Evolutionary conservation across 1,140 invertebrate species (phyloP), one percentile per base, ranked within the genome.

Genomic region (Drosophila arawakana): DNA sequence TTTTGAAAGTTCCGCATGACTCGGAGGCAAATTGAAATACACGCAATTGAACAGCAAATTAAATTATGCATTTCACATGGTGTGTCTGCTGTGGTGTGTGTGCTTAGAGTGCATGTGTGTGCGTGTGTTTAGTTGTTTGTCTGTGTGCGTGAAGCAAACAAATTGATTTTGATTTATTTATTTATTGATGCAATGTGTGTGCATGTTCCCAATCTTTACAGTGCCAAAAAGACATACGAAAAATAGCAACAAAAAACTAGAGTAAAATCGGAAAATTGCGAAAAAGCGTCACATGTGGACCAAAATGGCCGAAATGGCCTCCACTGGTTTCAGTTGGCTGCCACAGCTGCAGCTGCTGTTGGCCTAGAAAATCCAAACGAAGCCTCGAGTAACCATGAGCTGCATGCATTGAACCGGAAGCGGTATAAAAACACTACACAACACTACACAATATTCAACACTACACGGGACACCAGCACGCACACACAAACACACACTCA

Each of bases 141-240:
- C 41, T 62, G 72, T 62, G 59, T 70, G 72, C 50, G 50, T 74
- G 50, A 62, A 37, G 83, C 78, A 86, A 86, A 86, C 80, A 86
- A 86, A 86, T 86, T 86, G 82, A 86, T 88, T 86, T 88, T 88
- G 83, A 86, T 86, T 86, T 86, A 86, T 86, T 86, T 88, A 86
- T 86, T 86, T 82, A 88, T 76, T 69, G 68, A 35, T 61, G 57
- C 57, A 69, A 54, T 60, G 63, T 73, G 57, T 49, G 57, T 49
- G 63, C 55, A 44, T 61, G 55, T 60, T 60, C 57, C 49, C 57
- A 63, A 65, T 69, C 65, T 71, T 75, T 60, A 41, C 68, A 75
- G 59, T 46, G 70, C 55, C 11, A 54, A 44, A 43, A 41, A 55
- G 34, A 72, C 30, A 39, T 30, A 35, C 46, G n/a, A 37, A 52